phyloP scores from a whole-genome alignment of 2,113 vertebrate species.

The Felis catus region DNA sequence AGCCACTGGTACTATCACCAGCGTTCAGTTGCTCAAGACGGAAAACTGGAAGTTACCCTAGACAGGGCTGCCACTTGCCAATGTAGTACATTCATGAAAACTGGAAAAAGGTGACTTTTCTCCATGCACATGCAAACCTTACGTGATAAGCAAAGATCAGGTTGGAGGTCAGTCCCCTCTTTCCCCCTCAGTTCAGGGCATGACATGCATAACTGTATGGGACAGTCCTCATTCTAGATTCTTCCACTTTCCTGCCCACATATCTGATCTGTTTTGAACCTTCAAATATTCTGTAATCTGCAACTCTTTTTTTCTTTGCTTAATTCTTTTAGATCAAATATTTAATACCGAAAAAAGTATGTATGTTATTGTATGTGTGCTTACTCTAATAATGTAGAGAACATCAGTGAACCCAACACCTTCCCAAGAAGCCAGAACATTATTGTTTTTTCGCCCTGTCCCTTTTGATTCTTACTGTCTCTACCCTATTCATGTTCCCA shows the following conservation, averaged over 20 bases:
- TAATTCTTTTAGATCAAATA: neutral
- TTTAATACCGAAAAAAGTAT: neutral
- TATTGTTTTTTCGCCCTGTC: neutral
- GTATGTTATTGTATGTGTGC: neutral
- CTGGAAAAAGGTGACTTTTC: neutral
- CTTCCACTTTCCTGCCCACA: neutral
- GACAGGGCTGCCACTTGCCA: too few relatives aligned
- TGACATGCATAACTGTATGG: neutral
- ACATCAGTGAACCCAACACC: neutral
- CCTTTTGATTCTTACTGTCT: neutral
- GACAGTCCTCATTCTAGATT: neutral
- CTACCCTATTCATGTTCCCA: neutral
- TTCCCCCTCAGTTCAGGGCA: neutral
- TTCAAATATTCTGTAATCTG: neutral
- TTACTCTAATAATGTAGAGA: neutral
- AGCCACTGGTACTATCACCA: neutral
- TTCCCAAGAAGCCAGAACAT: neutral
- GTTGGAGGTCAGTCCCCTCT: neutral
- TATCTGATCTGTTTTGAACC: neutral
- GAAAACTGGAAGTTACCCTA: neutral
- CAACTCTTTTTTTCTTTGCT: neutral
- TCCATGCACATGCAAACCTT: neutral
- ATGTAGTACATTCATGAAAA: neutral
- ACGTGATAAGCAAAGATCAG: neutral
- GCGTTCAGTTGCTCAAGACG: neutral